These are phyloP conservation scores for Thryonomys swinderianus DNA, from an alignment of 2,113 vertebrate species.

Conservation along the genomic window DNA sequence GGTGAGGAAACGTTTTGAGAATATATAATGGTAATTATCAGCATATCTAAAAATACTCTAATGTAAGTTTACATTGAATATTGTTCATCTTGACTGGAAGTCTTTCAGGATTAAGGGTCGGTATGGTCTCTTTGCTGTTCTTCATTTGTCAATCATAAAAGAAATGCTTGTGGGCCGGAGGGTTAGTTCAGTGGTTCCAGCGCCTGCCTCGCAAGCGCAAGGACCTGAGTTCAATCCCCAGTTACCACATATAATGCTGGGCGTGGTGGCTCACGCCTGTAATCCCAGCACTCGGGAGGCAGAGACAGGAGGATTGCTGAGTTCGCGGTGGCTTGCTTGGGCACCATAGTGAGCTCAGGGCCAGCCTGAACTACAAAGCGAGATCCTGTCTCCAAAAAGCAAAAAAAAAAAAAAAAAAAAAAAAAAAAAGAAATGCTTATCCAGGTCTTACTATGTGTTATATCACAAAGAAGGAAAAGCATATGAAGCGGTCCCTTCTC, in stretches of 20 bases:
- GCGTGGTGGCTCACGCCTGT: no score
- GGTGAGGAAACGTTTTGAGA: not conserved
- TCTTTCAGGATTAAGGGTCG: constrained; percentile 24
- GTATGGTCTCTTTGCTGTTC: not conserved
- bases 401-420: no score
- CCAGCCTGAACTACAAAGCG: no score
- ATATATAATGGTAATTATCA: not conserved
- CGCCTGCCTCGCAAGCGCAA: no score
- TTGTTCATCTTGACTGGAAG: not conserved
- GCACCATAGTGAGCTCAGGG: no score
- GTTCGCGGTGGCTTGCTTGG: no score
- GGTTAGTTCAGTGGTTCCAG: no score
- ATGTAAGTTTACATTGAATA: not conserved
- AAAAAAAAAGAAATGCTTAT: not conserved
- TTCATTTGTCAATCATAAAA: constrained; percentile 1
- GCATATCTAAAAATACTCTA: not conserved
- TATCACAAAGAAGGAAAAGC: not conserved
- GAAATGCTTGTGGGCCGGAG: not conserved
- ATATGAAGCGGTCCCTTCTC: not conserved
- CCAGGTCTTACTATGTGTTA: not conserved
- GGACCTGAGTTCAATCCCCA: no score
- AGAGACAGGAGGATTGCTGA: no score
- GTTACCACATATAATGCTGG: no score
- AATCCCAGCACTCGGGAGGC: no score
- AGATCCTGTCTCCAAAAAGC: no score